Percentiles rank a stretch among this genome's conserved stretches.
phyloP scores from a whole-genome alignment of 2,797 vertebrate species.

The Acomys russatus region DNA sequence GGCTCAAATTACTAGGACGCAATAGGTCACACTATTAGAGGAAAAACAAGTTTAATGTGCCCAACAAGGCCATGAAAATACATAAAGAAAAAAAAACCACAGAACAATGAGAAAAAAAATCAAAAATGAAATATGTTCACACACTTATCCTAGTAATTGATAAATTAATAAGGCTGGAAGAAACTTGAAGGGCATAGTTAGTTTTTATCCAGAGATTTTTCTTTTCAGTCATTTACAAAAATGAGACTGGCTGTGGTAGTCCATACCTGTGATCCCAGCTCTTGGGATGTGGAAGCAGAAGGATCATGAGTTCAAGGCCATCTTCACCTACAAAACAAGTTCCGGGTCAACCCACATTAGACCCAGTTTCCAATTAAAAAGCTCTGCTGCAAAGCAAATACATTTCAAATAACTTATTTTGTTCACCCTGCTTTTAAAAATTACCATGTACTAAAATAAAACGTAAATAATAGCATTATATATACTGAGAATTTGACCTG shows the following conservation, averaged over 20 bases:
- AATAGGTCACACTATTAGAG: not conserved
- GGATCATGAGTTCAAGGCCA: not conserved
- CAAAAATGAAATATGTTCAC: not conserved
- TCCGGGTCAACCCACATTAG: not conserved
- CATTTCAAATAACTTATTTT: conserved; percentile 49
- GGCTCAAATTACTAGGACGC: not conserved
- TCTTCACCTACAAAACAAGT: not conserved
- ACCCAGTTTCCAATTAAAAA: not conserved
- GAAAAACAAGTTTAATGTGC: not conserved
- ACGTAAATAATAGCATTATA: conserved; percentile 37
- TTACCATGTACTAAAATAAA: not conserved
- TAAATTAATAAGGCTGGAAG: conserved; percentile 30
- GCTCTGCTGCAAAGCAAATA: conserved; percentile 17
- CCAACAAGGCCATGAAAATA: conserved; percentile 8
- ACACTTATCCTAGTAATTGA: not conserved
- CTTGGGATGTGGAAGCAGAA: not conserved
- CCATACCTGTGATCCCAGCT: not conserved
- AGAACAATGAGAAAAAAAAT: not conserved
- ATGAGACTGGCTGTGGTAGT: not conserved
- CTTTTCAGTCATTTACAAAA: conserved; percentile 34
- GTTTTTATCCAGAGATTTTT: not conserved
- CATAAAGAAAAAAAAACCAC: not conserved
- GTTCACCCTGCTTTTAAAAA: conserved; percentile 36
- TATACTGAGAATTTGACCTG: not conserved
- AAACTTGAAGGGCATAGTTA: conserved; percentile 1